phyloP scores from a whole-genome alignment of 2,888 invertebrate genomes.

The Drosophila imparisetae region DNA sequence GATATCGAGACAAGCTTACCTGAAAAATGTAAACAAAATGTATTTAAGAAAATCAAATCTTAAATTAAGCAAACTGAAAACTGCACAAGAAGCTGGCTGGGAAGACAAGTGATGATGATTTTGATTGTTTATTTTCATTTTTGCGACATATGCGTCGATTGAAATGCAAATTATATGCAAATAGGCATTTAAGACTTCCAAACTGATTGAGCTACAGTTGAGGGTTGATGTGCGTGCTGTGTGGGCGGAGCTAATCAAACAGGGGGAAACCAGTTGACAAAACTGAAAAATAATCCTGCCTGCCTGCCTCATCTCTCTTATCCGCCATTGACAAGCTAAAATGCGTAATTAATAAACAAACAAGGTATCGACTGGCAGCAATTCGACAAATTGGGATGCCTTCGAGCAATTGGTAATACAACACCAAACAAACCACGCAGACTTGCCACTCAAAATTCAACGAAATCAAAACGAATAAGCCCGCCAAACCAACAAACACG shows the following conservation, averaged over 20 bases:
- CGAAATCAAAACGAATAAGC: conserved; percentile 48
- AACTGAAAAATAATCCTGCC: conserved; percentile 13
- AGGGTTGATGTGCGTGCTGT: conserved; percentile 11
- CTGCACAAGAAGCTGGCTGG: not conserved
- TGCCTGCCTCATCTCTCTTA: not conserved
- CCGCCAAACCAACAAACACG: conserved; percentile 37
- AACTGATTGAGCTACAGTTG: conserved; percentile 43
- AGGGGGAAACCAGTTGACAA: conserved; percentile 34
- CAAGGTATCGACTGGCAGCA: conserved; percentile 18
- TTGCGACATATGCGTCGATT: conserved; percentile 81
- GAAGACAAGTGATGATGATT: conserved; percentile 23
- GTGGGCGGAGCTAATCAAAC: conserved; percentile 49
- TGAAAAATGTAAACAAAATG: not conserved
- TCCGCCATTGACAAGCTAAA: conserved; percentile 18
- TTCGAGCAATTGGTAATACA: conserved; percentile 51
- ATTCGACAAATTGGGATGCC: conserved; percentile 39
- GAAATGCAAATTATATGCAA: conserved; percentile 83
- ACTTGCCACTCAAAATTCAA: conserved; percentile 58
- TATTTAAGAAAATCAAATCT: not conserved
- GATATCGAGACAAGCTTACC: not conserved
- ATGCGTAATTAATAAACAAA: conserved; percentile 67
- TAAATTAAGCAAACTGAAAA: not conserved
- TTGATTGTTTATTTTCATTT: conserved; percentile 41
- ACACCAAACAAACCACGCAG: conserved; percentile 28
- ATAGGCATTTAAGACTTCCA: conserved; percentile 80